Base-by-base conservation (phyloP, 2,113 vertebrate genomes). In the Ondatra zibethicus region DNA sequence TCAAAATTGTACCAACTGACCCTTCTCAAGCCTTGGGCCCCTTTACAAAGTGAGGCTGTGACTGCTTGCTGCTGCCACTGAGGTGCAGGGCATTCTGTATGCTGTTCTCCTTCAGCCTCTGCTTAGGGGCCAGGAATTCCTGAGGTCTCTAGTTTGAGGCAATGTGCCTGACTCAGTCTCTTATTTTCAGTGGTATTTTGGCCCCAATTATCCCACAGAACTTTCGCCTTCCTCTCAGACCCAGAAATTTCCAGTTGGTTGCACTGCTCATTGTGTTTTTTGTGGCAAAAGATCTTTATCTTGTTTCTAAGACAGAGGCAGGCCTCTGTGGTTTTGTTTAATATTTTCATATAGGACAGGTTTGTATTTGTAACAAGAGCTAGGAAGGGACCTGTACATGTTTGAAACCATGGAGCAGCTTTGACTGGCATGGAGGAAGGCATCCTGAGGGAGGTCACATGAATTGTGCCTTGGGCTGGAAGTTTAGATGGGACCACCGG, bases 121-220 rank as follows among this genome's bases (percentile, higher is more conserved):
- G 25, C 39, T 81, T 58, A 27, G 2, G 39, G 52, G 61, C 9
- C 66, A 90, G 19, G 4, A 10, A 61, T 88, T 58, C 58, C 36
- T 76, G 36, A 21, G 81, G 85, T 89, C 78, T 77, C 42, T 21
- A 65, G 31, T 63, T 52, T 39, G 58, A 92, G 63, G 47, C 70
- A 61, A 2, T 31, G 31, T 72, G 73, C 68, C 52, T 88, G 61
- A 92, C 63, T 73, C 17, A 10, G 5, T 50, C 86, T 78, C 72
- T 45, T 75, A 90, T 63, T 68, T 90, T 50, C 85, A 61, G 13
- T 14, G 1, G 9, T 55, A 55, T 95, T 96, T 95, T 96, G 78
- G 45, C 61, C 55, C 55, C 68, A 87, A 52, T 72, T 87, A 90
- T 33, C 52, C 91, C 33, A 45, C 13, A 87, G 68, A 87, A 7